Evolutionary conservation across 2,888 invertebrate genomes (phyloP).

Genomic region (Amaurobius ferox): DNA sequence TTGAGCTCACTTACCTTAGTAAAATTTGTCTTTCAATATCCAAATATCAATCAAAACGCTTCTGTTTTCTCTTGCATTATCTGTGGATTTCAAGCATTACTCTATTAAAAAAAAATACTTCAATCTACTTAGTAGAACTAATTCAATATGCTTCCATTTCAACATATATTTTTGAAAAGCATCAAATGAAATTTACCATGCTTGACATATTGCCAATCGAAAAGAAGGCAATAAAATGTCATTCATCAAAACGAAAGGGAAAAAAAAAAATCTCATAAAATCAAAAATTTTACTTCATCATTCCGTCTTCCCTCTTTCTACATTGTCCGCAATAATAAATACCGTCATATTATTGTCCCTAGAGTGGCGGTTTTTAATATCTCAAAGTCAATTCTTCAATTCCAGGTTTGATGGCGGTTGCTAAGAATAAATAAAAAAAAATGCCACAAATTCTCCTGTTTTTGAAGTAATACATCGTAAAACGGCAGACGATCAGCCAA

Average conservation of each 20-base stretch:
- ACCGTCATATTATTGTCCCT: slow-evolving; percentile 56
- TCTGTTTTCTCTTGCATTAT: too few species aligned
- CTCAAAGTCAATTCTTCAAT: slow-evolving; percentile 66
- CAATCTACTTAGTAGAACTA: too few species aligned
- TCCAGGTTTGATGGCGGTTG: slow-evolving; percentile 55
- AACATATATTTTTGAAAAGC: background rate
- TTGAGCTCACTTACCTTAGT: too few species aligned
- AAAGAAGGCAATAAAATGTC: background rate
- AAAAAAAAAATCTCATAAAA: background rate
- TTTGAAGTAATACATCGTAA: slow-evolving; percentile 68
- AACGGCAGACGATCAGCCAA: slow-evolving; percentile 65
- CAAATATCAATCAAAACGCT: too few species aligned
- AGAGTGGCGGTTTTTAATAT: slow-evolving; percentile 52
- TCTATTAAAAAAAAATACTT: too few species aligned
- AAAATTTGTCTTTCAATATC: too few species aligned
- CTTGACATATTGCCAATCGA: background rate
- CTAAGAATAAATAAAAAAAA: slow-evolving; percentile 19
- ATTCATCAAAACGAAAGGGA: background rate
- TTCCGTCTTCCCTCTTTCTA: background rate
- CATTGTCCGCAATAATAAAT: slow-evolving; percentile 28
- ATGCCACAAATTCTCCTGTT: slow-evolving; percentile 52
- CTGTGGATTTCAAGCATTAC: too few species aligned
- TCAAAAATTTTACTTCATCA: background rate
- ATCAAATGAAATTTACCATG: background rate
- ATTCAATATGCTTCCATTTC: background rate